Base-by-base conservation (phyloP, 2,888 invertebrate genomes). In the Leptarthrus brevirostris region DNA sequence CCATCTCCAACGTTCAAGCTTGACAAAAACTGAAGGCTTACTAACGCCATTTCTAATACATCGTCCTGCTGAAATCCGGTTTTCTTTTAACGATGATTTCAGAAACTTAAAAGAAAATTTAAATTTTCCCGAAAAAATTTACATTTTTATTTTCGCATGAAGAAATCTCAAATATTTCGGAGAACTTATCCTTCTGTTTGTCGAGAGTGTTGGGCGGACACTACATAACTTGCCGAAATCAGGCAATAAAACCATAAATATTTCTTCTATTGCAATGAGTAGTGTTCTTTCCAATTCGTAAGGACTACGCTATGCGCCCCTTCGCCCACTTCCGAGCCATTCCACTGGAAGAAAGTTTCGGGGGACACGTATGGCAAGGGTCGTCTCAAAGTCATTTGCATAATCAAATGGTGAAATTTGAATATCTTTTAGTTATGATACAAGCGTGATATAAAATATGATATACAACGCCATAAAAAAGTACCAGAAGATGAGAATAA, bases 391-490 rank as follows among this genome's bases (percentile, higher is more conserved):
- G 78, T 81, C 81, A 83, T 83, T 84, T 83, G 83, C 83, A 83
- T 83, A 83, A 83, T 84, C 84, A 84, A 83, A 84, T 83, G 81
- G 82, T 83, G 80, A 81, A 83, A 84, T 82, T 84, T 83, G 83
- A 82, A 83, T 83, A 83, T 77, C 73, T 77, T 77, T 76, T 74
- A 74, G 73, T 74, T 76, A 74, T 73, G 73, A 73, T 73, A 76
- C 64, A 71, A 66, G 66, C 24, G 30, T 47, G 76, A 76, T 74
- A 74, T 76, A 76, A 76, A 74, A 73, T 53, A 74, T 76, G 64
- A 76, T 72, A 76, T 76, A 76, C 70, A 54, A 58, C 58, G 40
- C 72, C 40, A 70, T 76, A 76, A 75, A 75, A n/a, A 75, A 74
- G 47, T 54, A 53, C 40, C 24, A 24, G 52, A 53, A 71, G 40